Evolutionary conservation across 2,888 invertebrate species (phyloP), one percentile per base, ranked within the genome.

Genomic region (Drosophila lutescens): DNA sequence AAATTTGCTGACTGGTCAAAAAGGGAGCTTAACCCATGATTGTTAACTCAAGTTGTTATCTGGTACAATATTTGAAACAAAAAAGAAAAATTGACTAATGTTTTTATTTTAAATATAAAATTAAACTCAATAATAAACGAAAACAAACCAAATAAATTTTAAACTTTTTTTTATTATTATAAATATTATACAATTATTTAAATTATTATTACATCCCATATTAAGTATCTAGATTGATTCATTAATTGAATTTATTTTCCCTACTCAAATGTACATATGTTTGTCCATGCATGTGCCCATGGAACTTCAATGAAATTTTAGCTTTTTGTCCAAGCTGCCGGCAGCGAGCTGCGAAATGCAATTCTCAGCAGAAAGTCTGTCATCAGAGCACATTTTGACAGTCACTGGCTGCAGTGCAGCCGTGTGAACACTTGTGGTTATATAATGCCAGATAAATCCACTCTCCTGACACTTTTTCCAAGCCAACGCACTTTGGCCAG

Each of bases 1-100:
- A 30, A 70, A 62, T 51, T 62, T 62, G 70, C 70, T 55, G 55
- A 72, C 38, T 51, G 10, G 44, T n/a, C 60, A 69, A 9, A 50
- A 71, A 53, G 20, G 2, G 12, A 1, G 9, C 13, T 72, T 62
- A 72, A 61, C 54, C 54, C 49, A 34, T 13, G 10, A 46, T 9
- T 17, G 8, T 4, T 4, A 13, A 20, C 34, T 38, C 2, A 38
- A n/a, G 2, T n/a, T n/a, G 8, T 38, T 38, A n/a, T 0, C 7
- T 38, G n/a, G 1, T 2, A 30, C 8, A 30, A 30, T 30, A 30
- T 38, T 38, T 8, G 2, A 6, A 2, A 7, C 8, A 17, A 30
- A 30, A n/a, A 26, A 13, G 1, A 13, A 12, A 12, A 1, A 4
- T 3, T 36, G 1, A 36, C 30, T 8, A 8, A 30, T 1, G 2